Conservation (phyloP, 2,888 invertebrate genomes). For the Hartigia nigra region DNA sequence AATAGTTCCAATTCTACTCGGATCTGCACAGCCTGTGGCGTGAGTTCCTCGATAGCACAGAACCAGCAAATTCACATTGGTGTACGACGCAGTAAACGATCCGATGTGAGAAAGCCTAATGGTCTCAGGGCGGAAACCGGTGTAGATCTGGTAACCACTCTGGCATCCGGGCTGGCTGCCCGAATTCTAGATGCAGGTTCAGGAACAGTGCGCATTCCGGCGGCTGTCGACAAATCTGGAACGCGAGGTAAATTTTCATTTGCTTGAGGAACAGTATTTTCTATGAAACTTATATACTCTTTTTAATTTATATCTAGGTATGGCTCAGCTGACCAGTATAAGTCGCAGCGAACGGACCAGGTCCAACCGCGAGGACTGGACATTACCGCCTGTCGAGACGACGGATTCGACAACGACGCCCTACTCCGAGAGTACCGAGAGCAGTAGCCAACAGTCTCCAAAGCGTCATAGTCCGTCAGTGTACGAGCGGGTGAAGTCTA, state of each 20-base stretch:
- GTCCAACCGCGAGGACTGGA: conserved; percentile 58
- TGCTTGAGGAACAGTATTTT: background rate
- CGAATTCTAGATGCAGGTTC: conserved; percentile 49
- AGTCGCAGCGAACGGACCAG: conserved; percentile 49
- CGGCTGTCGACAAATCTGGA: conserved; percentile 32
- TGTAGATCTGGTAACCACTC: conserved; percentile 43
- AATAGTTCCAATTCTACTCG: conserved; percentile 73
- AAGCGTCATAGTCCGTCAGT: conserved; percentile 67
- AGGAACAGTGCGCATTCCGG: conserved; percentile 40
- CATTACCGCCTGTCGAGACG: conserved; percentile 55
- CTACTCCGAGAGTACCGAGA: conserved; percentile 49
- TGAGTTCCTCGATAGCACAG: conserved; percentile 62
- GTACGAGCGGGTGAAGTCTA: conserved; percentile 67
- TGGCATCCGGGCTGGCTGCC: conserved; percentile 45
- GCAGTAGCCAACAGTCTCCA: conserved; percentile 64
- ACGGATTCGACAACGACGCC: conserved; percentile 47
- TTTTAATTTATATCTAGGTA: conserved; percentile 37
- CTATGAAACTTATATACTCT: background rate
- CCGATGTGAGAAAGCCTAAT: conserved; percentile 49
- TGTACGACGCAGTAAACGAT: conserved; percentile 56
- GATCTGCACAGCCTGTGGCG: conserved; percentile 80
- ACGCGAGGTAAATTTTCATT: background rate
- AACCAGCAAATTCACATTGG: conserved; percentile 58
- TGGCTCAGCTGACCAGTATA: conserved; percentile 61
- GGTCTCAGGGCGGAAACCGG: conserved; percentile 41